Percentiles rank a stretch among this genome's conserved stretches.
Evolutionary conservation across 2,888 invertebrate genomes (phyloP).

Genomic region (Phymatocera aterrima): DNA sequence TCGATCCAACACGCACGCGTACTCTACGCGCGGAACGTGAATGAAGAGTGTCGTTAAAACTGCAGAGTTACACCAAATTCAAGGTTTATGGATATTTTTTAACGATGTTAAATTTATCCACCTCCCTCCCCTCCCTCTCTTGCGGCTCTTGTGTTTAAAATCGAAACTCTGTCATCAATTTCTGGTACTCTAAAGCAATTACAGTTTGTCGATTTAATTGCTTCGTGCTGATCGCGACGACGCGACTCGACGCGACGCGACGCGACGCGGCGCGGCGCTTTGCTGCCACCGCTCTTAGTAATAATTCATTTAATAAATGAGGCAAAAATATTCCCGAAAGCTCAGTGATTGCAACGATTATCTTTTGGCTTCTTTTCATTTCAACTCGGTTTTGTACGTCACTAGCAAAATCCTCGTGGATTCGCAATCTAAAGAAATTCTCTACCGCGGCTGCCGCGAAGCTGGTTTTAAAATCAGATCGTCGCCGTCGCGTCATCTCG

Average conservation of each 20-base stretch:
- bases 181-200: constrained; percentile 3
- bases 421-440: neutral
- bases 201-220: neutral
- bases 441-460: neutral
- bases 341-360: neutral
- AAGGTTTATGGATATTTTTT: neutral
- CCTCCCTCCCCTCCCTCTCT: neutral
- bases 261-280: too few species aligned
- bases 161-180: neutral
- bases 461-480: too few species aligned
- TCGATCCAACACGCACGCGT: constrained; percentile 9
- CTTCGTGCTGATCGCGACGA: neutral
- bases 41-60: constrained; percentile 8
- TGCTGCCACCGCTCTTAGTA: too few species aligned
- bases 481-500: too few species aligned
- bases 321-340: neutral
- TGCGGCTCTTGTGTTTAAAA: too few species aligned
- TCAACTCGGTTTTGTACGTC: neutral
- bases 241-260: too few species aligned
- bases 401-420: neutral
- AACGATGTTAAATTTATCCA: constrained; percentile 10
- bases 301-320: neutral
- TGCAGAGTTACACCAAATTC: neutral
- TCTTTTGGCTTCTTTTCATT: constrained; percentile 20
- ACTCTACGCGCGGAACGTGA: neutral